Base-by-base conservation (phyloP, 1,140 invertebrate genomes). In the Cydia splendana region DNA sequence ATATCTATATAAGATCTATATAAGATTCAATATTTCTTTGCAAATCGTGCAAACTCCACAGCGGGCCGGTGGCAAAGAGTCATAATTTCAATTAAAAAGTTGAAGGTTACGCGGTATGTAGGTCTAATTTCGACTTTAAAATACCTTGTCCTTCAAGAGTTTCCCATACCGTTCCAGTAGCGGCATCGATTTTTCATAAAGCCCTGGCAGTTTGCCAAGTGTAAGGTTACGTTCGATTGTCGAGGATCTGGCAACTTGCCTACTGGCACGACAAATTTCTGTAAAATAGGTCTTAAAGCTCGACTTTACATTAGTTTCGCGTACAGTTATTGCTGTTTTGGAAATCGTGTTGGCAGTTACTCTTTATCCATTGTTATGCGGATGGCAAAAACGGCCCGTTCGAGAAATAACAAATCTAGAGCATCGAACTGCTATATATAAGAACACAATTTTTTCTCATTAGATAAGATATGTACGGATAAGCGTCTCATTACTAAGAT, bases 181-280 rank as follows among this genome's bases (percentile, higher is more conserved):
- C 30, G 34, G 67, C 67, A 71, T 71, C 67, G 67, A 71, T 71
- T 71, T 71, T 71, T 71, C 30, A 71, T 18, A 71, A 71, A 71
- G 7, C 34, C n/a, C n/a, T 71, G 67, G 67, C 67, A 12, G 5
- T 15, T 15, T 4, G 67, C 67, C 67, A 71, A 71, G 34, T 9
- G 67, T 71, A 71, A 71, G 67, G 67, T 71, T 71, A 71, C 67
- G 67, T 71, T 18, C 67, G 67, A 71, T 71, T 38, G 67, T 71
- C 34, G 67, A 34, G 30, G 1, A 67, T 34, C 2, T 71, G 67
- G 67, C 67, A 38, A 4, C 7, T 18, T 71, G 67, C 67, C 67
- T 13, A 71, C 30, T 71, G 67, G 67, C 67, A 71, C 67, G 67
- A 71, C 67, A 71, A 38, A 42, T 71, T 71, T 71, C 30, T 12